phyloP scores from a whole-genome alignment of 2,113 vertebrate genomes.

The Oceanites oceanicus region DNA sequence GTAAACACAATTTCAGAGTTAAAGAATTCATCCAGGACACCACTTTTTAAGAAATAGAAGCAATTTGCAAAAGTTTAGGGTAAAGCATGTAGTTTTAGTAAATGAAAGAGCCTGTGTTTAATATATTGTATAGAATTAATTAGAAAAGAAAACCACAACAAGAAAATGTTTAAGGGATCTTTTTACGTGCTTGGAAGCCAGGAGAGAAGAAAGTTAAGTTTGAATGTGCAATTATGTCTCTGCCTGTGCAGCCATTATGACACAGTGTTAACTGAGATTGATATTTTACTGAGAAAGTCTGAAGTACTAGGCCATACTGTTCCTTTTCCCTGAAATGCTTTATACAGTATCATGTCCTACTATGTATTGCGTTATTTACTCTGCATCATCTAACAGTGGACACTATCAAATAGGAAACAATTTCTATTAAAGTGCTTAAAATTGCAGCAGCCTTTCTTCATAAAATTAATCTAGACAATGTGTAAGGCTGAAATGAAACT shows the following conservation, averaged over 20 bases:
- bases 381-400: background rate
- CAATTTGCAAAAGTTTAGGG: background rate
- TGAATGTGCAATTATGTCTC: background rate
- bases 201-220: background rate
- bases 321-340: background rate
- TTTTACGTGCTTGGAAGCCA: background rate
- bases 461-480: background rate
- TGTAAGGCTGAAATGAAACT: background rate
- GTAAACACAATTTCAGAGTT: background rate
- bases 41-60: background rate
- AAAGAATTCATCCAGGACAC: background rate
- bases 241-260: background rate
- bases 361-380: background rate
- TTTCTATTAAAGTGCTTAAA: background rate
- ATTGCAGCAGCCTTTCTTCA: background rate
- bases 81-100: background rate
- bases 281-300: background rate
- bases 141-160: background rate
- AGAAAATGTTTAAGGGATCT: background rate
- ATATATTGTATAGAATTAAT: background rate
- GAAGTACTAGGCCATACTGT: background rate
- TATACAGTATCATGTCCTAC: background rate
- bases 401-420: background rate
- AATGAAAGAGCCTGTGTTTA: background rate
- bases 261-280: background rate